Conservation (phyloP, 2,113 vertebrate species). For the Oreochromis spilurus region DNA sequence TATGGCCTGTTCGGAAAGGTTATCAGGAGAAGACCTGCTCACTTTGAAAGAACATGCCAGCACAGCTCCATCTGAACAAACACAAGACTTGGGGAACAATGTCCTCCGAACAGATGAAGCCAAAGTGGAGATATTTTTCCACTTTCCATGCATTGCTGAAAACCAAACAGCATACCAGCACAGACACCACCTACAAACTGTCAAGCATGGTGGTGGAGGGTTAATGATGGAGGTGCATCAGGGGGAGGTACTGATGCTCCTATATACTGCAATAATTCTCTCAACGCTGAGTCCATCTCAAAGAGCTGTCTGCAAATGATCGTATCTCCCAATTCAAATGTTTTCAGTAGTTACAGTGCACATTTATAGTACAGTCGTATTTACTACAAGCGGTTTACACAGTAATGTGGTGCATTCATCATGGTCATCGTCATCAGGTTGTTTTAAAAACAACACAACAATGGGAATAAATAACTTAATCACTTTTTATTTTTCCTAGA, state of each 20-base stretch:
- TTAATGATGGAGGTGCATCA: too few relatives aligned
- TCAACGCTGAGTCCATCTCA: neutral
- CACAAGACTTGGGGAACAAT: neutral
- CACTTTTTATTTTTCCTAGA: constrained; percentile 55
- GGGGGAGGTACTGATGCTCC: neutral
- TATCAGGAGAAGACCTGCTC: neutral
- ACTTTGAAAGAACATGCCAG: neutral
- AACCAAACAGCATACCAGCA: neutral
- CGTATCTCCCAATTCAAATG: neutral
- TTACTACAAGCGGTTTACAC: neutral
- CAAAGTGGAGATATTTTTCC: neutral
- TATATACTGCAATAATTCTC: neutral
- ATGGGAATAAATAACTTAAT: constrained; percentile 16
- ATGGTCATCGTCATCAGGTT: neutral
- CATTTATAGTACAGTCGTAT: neutral
- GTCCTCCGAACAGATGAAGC: neutral
- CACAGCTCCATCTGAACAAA: neutral
- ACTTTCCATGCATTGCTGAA: neutral
- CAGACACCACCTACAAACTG: neutral
- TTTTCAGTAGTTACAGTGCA: neutral
- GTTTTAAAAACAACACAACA: neutral
- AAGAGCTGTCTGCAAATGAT: neutral
- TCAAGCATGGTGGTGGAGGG: neutral
- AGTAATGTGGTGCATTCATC: neutral
- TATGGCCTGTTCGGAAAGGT: neutral